Evolutionary conservation across 2,888 invertebrate species (phyloP), one percentile per base, ranked within the genome.

Genomic region (Drosophila yooni): DNA sequence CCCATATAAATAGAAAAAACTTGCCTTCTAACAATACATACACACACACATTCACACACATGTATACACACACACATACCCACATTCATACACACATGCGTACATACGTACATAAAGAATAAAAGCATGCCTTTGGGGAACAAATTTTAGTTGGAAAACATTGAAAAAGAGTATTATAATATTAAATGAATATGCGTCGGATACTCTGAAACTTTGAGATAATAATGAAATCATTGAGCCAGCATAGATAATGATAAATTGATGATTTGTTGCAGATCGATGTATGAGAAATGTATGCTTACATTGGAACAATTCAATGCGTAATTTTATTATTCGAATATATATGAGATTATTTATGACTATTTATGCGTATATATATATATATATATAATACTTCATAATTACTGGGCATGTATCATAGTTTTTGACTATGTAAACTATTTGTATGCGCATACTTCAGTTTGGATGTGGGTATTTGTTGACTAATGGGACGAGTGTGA

Each of bases 1-100:
- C 79, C 79, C 79, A 79, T 89, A 89, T 74, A 89, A 84, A 84
- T 84, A 89, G 89, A 81, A 70, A 21, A 25, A 72, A 57, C 46
- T 50, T 46, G 66, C 66, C 59, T 36, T 43, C 60, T 27, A 43
- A 70, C 59, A 69, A 57, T 65, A 38, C 50, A 66, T 27, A 67
- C 52, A 33, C 7, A 52, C 8, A 33, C 13, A 51, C 21, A 21
- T 21, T 21, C 21, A 21, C 31, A 33, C 4, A 29, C 15, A 52
- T 15, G 13, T 36, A 68, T n/a, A 68, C 3, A 56, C 27, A 27
- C 6, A 56, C 27, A 21, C 21, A 21, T 21, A 21, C 21, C 21
- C 21, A 21, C 21, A 21, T 21, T 21, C 21, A 27, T 2, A 18
- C 8, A 40, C 50, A 31, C 48, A 68, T 29, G 57, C 38, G 2